Evolutionary conservation across 2,113 vertebrate genomes (phyloP).

Genomic region (Gadus chalcogrammus): DNA sequence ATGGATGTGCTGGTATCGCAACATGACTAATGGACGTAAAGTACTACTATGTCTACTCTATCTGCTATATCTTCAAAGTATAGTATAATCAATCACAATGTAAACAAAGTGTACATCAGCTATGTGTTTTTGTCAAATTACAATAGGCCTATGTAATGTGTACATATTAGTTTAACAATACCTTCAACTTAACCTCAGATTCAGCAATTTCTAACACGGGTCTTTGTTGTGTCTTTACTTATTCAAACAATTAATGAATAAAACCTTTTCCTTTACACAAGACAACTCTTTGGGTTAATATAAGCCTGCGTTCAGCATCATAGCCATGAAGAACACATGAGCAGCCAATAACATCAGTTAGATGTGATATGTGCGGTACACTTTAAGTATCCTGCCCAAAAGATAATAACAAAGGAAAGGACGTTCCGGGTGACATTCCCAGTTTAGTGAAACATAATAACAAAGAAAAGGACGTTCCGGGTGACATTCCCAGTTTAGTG

Average conservation of each 20-base stretch:
- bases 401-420: conserved; percentile 31
- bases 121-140: neutral
- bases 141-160: no score
- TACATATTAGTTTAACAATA: no score
- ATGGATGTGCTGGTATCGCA: conserved; percentile 23
- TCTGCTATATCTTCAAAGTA: neutral
- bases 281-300: neutral
- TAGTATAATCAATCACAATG: neutral
- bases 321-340: conserved; percentile 26
- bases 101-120: neutral
- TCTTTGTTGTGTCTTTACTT: neutral
- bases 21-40: neutral
- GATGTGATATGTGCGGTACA: conserved; percentile 57
- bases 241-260: neutral
- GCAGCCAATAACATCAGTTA: conserved; percentile 17
- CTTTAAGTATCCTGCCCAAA: conserved; percentile 33
- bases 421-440: conserved; percentile 55
- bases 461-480: conserved; percentile 28
- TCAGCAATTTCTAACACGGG: no score
- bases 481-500: conserved; percentile 59
- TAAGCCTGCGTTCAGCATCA: conserved; percentile 15
- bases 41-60: neutral
- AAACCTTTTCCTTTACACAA: neutral
- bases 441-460: conserved; percentile 42
- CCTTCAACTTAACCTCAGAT: no score